A percentile compares a stretch with the other conserved stretches of the same genome.
These are phyloP conservation scores for Bos indicus DNA, from an alignment of 2,113 vertebrate genomes.

Conservation along the genomic window DNA sequence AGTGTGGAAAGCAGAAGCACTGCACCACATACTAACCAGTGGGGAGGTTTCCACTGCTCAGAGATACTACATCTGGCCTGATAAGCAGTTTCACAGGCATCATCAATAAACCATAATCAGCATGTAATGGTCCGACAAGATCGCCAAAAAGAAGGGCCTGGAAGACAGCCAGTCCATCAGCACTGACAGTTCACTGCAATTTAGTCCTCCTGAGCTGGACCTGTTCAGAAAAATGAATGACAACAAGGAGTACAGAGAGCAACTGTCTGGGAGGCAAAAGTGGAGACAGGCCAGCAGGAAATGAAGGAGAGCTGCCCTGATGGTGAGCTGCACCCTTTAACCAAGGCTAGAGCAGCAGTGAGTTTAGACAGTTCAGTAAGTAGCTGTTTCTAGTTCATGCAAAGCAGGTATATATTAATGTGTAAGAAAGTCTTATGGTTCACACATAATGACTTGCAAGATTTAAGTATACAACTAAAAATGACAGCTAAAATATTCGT, in stretches of 20 bases:
- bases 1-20: background rate
- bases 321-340: background rate
- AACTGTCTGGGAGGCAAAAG: background rate
- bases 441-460: background rate
- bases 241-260: background rate
- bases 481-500: background rate
- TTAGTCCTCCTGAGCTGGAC: background rate
- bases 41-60: background rate
- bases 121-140: background rate
- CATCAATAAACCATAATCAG: constrained; percentile 53
- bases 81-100: background rate
- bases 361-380: background rate
- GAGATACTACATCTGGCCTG: constrained; percentile 18
- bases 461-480: background rate
- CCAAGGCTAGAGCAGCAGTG: background rate
- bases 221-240: background rate
- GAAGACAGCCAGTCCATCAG: constrained; percentile 40
- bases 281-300: background rate
- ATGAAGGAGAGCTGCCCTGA: background rate
- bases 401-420: background rate
- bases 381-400: background rate
- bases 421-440: background rate
- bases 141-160: constrained; percentile 23
- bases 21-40: background rate
- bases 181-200: background rate